These are phyloP conservation scores for Sialis lutaria DNA, from an alignment of 2,888 invertebrate species.

Conservation along the genomic window DNA sequence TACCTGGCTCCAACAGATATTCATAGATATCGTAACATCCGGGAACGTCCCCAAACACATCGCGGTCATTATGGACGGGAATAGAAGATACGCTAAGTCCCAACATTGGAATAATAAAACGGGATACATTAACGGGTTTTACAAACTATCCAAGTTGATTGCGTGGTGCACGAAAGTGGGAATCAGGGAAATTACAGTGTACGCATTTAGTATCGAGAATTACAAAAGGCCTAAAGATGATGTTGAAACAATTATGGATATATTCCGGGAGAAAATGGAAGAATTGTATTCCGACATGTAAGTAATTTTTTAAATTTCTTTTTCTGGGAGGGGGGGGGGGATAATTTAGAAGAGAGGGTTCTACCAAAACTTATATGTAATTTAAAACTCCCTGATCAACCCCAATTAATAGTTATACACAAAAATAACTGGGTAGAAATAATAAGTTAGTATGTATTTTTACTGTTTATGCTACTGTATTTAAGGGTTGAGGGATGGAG, in stretches of 20 bases:
- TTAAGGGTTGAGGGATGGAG: too few species aligned
- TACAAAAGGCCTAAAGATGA: conserved; percentile 84
- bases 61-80: conserved; percentile 98
- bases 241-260: conserved; percentile 71
- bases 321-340: too few species aligned
- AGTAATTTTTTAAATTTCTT: conserved; percentile 10
- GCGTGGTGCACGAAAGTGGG: conserved; percentile 78
- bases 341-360: too few species aligned
- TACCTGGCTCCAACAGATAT: conserved; percentile 58
- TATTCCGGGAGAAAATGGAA: conserved; percentile 75
- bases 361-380: too few species aligned
- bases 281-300: conserved; percentile 66
- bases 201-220: conserved; percentile 98
- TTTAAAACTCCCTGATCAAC: too few species aligned
- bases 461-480: too few species aligned
- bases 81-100: conserved; percentile 79
- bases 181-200: conserved; percentile 88
- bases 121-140: conserved; percentile 74
- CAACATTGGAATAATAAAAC: conserved; percentile 52
- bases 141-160: conserved; percentile 63
- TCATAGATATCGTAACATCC: conserved; percentile 54
- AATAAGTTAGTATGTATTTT: too few species aligned
- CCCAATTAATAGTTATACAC: too few species aligned
- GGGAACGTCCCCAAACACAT: conserved; percentile 81
- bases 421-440: too few species aligned